Percentiles rank a stretch among this genome's conserved stretches.
Conservation (phyloP, 2,113 vertebrate species). For the Orthochromis indermauri region DNA sequence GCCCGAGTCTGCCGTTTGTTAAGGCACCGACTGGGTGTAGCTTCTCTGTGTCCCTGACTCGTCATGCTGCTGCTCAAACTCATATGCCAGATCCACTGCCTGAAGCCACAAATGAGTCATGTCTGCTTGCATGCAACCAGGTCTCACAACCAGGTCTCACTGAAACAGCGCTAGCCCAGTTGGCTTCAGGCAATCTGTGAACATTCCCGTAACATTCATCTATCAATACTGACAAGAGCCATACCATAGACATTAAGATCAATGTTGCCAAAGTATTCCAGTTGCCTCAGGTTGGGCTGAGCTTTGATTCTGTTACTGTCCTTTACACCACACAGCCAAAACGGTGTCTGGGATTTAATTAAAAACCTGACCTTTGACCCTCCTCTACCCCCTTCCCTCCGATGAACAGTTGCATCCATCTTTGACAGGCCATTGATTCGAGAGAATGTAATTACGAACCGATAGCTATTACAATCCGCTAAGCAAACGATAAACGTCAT, state of each 20-base stretch:
- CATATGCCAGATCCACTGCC: conserved; percentile 25
- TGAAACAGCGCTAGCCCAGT: neutral
- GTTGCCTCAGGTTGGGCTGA: conserved; percentile 12
- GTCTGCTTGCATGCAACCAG: conserved; percentile 37
- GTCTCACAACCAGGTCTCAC: conserved; percentile 33
- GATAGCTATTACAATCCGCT: neutral
- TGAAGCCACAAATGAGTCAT: conserved; percentile 51
- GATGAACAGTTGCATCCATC: neutral
- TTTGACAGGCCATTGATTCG: neutral
- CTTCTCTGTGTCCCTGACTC: conserved; percentile 2
- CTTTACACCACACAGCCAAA: neutral
- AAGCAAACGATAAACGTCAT: conserved; percentile 11
- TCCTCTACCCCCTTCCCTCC: neutral
- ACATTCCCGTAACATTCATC: conserved; percentile 40
- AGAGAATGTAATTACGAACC: neutral
- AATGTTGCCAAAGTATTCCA: conserved; percentile 25
- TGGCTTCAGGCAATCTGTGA: conserved; percentile 29
- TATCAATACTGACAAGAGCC: conserved; percentile 31
- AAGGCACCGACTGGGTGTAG: neutral
- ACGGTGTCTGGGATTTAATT: neutral
- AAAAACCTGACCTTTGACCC: neutral
- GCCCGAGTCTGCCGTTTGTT: neutral
- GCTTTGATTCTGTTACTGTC: conserved; percentile 4
- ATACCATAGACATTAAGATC: conserved; percentile 30
- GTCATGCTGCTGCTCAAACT: conserved; percentile 25